Base-by-base conservation (phyloP, 2,113 vertebrate species). In the Muntiacus muntjak region DNA sequence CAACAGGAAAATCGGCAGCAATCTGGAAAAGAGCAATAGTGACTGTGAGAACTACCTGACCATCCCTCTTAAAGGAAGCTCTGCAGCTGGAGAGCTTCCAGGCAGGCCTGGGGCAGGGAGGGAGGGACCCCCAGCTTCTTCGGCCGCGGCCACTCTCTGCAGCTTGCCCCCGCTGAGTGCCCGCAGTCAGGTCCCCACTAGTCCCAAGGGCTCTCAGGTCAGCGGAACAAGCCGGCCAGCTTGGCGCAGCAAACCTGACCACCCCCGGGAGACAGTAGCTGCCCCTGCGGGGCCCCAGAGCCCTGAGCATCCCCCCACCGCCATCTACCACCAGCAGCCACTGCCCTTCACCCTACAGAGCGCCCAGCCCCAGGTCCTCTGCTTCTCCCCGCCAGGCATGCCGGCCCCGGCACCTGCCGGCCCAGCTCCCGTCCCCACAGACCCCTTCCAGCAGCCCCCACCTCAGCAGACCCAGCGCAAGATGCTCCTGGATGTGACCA, bases 401-500 rank as follows among this genome's bases (percentile, higher is more conserved):
- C 76, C 98, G 0, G 92, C 98, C 10, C 6, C 98, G 0, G 86
- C 96, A 2, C 93, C 98, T 33, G 33, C 97, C 21, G 97, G 97
- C 43, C 92, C 98, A 8, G 98, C 99, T 45, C 92, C 99, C 0
- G 96, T 98, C 64, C 67, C 97, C 54, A 11, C 97, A 43, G 92
- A 99, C 98, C 7, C 99, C 16, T 98, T 60, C 98, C 99, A 83
- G 78, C 98, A 94, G 45, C 98, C 52, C 96, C 98, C 98, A 26
- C 99, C 99, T 43, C 99, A 99, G 96, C 98, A 99, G 97, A 99
- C 99, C 5, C 99, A 99, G 98, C 99, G 99, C 92, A 99, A 99
- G 98, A 99, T 99, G 99, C 99, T 99, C 76, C 98, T 99, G 98
- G 99, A 99, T 97, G 99, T 99, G 85, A 99, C 99, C 83, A 99